These are phyloP conservation scores for Drosophila sordidapex DNA, from an alignment of 2,888 invertebrate genomes.

Conservation along the genomic window DNA sequence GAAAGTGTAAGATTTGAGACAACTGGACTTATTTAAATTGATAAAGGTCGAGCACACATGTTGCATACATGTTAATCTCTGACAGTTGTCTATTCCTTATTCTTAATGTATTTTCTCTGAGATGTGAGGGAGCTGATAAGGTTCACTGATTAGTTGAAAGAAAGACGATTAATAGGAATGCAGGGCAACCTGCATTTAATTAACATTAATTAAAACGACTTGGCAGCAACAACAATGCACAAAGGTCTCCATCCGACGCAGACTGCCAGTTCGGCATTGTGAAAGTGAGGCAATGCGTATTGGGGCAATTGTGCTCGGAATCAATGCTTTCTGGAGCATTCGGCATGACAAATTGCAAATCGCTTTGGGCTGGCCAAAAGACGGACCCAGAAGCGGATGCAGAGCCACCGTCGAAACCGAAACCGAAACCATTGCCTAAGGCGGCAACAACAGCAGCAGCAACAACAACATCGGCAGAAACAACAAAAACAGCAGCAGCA, in stretches of 20 bases:
- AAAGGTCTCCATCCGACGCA: background rate
- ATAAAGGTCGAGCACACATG: background rate
- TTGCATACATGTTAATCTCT: background rate
- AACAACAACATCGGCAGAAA: conserved; percentile 11
- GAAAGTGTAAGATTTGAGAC: background rate
- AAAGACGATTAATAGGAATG: conserved; percentile 51
- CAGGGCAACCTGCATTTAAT: conserved; percentile 62
- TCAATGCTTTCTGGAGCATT: conserved; percentile 59
- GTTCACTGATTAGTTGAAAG: conserved; percentile 53
- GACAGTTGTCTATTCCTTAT: background rate
- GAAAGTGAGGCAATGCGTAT: conserved; percentile 47
- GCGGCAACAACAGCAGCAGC: conserved; percentile 12
- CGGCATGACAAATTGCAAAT: conserved; percentile 61
- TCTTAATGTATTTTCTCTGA: background rate
- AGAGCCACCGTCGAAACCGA: conserved; percentile 10
- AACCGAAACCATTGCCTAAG: conserved; percentile 6
- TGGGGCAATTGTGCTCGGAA: conserved; percentile 53
- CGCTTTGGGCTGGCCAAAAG: conserved; percentile 26
- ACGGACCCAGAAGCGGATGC: conserved; percentile 43
- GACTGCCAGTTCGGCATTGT: conserved; percentile 23
- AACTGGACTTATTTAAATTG: background rate
- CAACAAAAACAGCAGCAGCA: conserved; percentile 11
- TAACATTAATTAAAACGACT: conserved; percentile 67
- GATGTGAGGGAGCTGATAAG: background rate
- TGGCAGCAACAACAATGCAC: conserved; percentile 17